Base-by-base conservation (phyloP, 1,140 invertebrate species). In the Bombus pascuorum region DNA sequence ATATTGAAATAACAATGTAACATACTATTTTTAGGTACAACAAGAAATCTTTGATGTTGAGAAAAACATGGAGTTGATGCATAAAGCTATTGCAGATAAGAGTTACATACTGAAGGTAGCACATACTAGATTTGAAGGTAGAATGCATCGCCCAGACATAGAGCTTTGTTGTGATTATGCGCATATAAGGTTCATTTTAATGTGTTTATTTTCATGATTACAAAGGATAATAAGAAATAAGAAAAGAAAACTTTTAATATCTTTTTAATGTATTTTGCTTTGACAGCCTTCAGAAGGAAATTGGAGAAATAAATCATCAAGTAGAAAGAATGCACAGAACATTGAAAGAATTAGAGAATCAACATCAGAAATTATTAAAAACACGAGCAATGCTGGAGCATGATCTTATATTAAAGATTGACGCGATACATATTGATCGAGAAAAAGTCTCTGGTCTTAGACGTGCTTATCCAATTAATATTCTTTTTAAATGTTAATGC, bases 361-460 rank as follows among this genome's bases (percentile, higher is more conserved):
- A 98, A 89, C 98, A 99, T 92, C 98, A 99, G 93, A 97, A 98
- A 86, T 95, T 99, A 78, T 95, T 99, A 13, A 97, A 97, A 89
- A 98, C 98, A 4, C 96, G 97, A 91, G 97, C 97, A 66, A 96
- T 96, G 81, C 95, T 99, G 34, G 98, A 99, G 95, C 96, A 97
- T 77, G 98, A 99, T 94, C 95, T 99, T 42, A 96, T 98, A 66
- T 96, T 97, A 90, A 99, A 99, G 96, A 97, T 98, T 77, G 98
- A 99, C 93, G 97, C 98, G 15, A 95, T 99, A 71, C 99, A 99
- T 93, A 98, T 99, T 86, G 98, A 99, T 95, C 96, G 98, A 77
- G 98, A 99, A 94, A 98, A 99, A 95, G 99, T 98, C 93, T 97
- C 98, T 95, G 98, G 98, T n/a, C 96, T 99, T 88, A 96, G 98